Percentiles rank a stretch among this genome's conserved stretches.
Evolutionary conservation across 2,113 vertebrate genomes (phyloP).

Genomic region (Pollimyrus isidori): DNA sequence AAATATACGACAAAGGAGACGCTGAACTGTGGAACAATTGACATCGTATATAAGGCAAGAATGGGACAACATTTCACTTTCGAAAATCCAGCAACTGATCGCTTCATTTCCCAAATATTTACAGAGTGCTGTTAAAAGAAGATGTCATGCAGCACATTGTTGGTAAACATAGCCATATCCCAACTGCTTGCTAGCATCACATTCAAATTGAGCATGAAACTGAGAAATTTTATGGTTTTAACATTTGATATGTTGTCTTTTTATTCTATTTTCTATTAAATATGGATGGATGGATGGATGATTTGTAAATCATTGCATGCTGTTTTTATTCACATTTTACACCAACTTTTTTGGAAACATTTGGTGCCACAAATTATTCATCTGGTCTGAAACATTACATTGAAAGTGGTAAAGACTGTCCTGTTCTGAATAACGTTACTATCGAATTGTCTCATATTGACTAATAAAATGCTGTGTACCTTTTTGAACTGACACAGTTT

Average conservation of each 20-base stretch:
- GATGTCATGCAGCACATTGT: not conserved
- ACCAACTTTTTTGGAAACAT: not conserved
- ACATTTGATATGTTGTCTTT: not conserved
- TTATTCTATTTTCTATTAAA: not conserved
- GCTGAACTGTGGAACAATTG: not conserved
- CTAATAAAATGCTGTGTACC: not conserved
- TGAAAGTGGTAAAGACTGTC: not conserved
- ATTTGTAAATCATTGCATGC: not conserved
- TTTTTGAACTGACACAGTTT: not conserved
- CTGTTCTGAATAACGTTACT: not conserved
- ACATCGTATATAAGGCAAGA: not conserved
- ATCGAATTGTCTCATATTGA: not conserved
- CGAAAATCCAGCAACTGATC: not conserved
- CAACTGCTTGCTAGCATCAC: not conserved
- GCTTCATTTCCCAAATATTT: not conserved
- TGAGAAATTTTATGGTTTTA: not conserved
- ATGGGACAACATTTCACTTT: not conserved
- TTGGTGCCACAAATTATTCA: not conserved
- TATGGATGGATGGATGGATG: not conserved
- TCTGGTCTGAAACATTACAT: not conserved
- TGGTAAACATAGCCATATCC: not conserved
- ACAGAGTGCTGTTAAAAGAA: not conserved
- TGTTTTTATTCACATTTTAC: not conserved
- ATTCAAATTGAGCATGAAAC: not conserved
- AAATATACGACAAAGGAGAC: not conserved